Conservation (phyloP, 2,888 invertebrate genomes). For the Oscheius sp. region DNA sequence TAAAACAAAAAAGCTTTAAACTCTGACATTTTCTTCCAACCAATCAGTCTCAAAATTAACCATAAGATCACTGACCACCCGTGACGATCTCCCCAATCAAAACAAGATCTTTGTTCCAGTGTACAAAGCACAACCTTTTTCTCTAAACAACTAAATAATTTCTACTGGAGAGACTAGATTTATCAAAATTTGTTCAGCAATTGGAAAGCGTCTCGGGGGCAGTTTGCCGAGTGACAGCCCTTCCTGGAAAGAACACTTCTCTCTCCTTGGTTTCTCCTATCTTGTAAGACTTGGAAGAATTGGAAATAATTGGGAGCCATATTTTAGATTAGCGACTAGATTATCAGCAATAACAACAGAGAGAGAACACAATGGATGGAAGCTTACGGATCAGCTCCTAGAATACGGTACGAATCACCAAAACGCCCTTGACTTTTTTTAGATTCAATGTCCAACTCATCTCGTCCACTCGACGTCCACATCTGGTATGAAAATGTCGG, state of each 20-base stretch:
- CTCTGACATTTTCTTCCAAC: no score
- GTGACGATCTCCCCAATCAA: no score
- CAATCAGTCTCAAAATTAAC: no score
- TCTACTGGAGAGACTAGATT: no score
- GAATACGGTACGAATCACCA: slow-evolving; percentile 62
- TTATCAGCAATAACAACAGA: slow-evolving; percentile 54
- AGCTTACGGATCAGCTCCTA: slow-evolving; percentile 58
- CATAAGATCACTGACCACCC: no score
- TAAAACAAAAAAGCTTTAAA: no score
- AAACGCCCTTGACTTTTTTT: no score
- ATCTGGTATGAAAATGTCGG: slow-evolving; percentile 59
- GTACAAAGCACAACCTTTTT: no score
- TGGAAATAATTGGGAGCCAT: no score
- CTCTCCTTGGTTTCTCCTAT: slow-evolving; percentile 56
- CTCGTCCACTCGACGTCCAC: slow-evolving; percentile 63
- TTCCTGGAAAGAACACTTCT: slow-evolving; percentile 49
- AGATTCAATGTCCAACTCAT: slow-evolving; percentile 42
- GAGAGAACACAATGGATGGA: slow-evolving; percentile 44
- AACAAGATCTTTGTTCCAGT: no score
- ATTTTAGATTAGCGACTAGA: slow-evolving; percentile 55
- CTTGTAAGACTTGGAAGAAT: no score
- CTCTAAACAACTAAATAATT: no score
- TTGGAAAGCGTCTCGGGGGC: slow-evolving; percentile 43
- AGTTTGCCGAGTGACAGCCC: slow-evolving; percentile 62
- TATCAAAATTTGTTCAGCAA: slow-evolving; percentile 8